A percentile compares a stretch with the other conserved stretches of the same genome.
These are phyloP conservation scores for Carassius auratus DNA, from an alignment of 2,113 vertebrate genomes.

Conservation along the genomic window DNA sequence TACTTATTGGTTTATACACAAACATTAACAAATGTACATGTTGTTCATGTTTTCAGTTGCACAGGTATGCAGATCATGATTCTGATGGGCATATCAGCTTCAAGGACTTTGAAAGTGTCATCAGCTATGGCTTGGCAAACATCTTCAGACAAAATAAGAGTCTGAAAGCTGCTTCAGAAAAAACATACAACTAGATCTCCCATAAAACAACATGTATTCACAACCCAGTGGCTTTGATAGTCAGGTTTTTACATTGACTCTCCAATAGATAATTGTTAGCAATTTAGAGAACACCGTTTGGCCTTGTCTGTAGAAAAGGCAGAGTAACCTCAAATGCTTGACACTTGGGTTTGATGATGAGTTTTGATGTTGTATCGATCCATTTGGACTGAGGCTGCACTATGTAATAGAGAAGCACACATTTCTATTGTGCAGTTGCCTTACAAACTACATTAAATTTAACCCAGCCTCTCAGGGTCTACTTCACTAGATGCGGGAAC, in stretches of 20 bases:
- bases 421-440: slow-evolving; percentile 43
- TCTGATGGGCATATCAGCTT: slow-evolving; percentile 79
- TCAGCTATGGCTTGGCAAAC: slow-evolving; percentile 69
- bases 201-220: background rate
- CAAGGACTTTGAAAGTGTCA: slow-evolving; percentile 80
- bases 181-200: background rate
- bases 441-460: slow-evolving; percentile 47
- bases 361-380: slow-evolving; percentile 55
- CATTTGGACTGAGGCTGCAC: background rate
- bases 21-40: background rate
- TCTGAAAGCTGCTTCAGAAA: background rate
- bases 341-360: slow-evolving; percentile 46
- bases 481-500: slow-evolving; percentile 23
- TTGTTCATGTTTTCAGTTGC: slow-evolving; percentile 35
- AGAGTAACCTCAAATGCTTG: slow-evolving; percentile 29
- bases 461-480: slow-evolving; percentile 35
- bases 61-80: slow-evolving; percentile 78
- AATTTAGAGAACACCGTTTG: slow-evolving; percentile 31
- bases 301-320: slow-evolving; percentile 38
- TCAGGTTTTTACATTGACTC: background rate
- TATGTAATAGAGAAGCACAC: slow-evolving; percentile 27
- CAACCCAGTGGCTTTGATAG: background rate
- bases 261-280: background rate
- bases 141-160: slow-evolving; percentile 24
- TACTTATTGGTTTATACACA: background rate